These are phyloP conservation scores for Sakesphorus luctuosus DNA, from an alignment of 2,113 vertebrate genomes.

Conservation along the genomic window DNA sequence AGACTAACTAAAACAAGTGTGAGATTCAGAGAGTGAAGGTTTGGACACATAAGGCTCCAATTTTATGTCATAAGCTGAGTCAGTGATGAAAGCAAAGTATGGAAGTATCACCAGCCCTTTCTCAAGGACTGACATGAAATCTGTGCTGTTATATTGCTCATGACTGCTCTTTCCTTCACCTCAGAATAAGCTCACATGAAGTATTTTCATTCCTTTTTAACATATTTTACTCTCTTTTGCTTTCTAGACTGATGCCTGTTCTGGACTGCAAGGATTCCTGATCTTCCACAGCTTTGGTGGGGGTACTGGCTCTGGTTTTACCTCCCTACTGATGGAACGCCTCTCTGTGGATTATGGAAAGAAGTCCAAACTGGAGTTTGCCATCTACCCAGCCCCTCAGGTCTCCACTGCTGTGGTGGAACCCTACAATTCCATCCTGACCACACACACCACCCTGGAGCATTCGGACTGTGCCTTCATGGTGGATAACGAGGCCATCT, in stretches of 20 bases:
- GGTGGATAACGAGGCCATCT: slow-evolving; percentile 86
- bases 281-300: slow-evolving; percentile 86
- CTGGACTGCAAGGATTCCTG: slow-evolving; percentile 82
- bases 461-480: slow-evolving; percentile 84
- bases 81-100: background rate
- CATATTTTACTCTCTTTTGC: background rate
- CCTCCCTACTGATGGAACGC: slow-evolving; percentile 91
- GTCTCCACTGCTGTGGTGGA: slow-evolving; percentile 84
- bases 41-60: background rate
- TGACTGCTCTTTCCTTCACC: background rate
- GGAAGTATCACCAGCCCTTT: background rate
- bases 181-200: background rate
- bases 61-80: background rate
- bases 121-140: background rate
- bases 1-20: background rate
- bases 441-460: slow-evolving; percentile 81
- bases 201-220: background rate
- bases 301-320: slow-evolving; percentile 82
- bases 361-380: slow-evolving; percentile 92
- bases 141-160: background rate
- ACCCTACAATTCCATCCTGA: slow-evolving; percentile 85
- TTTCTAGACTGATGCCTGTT: slow-evolving; percentile 79
- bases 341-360: slow-evolving; percentile 87
- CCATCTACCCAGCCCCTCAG: slow-evolving; percentile 89
- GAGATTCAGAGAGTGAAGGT: background rate